Base-by-base conservation (phyloP, 2,797 vertebrate genomes). In the Diplodus sargus region DNA sequence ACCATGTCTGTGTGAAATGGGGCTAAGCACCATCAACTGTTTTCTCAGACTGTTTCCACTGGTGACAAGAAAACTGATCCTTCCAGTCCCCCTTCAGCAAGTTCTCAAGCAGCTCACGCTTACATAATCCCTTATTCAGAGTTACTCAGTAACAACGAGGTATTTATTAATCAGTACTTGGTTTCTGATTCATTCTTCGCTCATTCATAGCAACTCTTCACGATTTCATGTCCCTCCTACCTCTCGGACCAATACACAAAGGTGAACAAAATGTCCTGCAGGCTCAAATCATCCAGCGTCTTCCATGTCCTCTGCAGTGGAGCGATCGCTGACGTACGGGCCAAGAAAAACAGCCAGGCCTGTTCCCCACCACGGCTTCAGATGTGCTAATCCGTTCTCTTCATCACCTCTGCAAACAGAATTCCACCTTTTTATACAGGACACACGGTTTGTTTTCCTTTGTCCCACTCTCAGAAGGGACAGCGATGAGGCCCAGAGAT, bases 351-450 rank as follows among this genome's bases (percentile, higher is more conserved):
- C 93, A 94, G 34, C 84, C 89, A 83, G 74, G 71, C 78, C 75
- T 5, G 49, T 56, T 77, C 67, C 87, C 64, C 79, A 73, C 83
- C 79, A 79, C 58, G 62, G 91, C 86, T 91, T 94, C 77, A 92
- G 84, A 92, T 92, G 91, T 93, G 86, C 85, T 94, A 94, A 94
- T 95, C 92, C 90, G n/a, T 68, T 70, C 77, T 87, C 85, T 81
- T 83, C 79, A 84, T 87, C 78, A 86, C 86, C 80, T 92, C 89
- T 94, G 76, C 77, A 93, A 95, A 95, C 93, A 94, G 73, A 93
- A 95, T 94, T 93, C 92, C 93, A 91, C 82, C 83, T 93, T 90
- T 93, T 90, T 89, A 89, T 65, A 70, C 61, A 82, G 80, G 75
- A 85, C 56, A n/a, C 53, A 62, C 60, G 18, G 86, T 80, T 90